Conservation (phyloP, 2,113 vertebrate genomes). For the Bothrops jararaca region DNA sequence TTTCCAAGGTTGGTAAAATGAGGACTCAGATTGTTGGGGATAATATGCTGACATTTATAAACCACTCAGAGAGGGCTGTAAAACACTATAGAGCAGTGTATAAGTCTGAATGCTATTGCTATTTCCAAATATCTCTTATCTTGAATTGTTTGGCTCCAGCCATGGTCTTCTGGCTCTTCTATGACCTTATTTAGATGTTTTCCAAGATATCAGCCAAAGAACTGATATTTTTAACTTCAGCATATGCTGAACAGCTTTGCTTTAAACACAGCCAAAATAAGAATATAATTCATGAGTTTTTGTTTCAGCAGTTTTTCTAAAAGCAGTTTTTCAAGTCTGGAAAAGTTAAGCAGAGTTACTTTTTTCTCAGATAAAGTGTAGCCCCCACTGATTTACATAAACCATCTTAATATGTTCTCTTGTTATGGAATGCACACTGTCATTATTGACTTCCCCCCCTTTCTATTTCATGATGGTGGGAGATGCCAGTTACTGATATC, state of each 20-base stretch:
- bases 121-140: background rate
- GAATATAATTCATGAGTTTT: background rate
- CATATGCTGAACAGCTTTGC: slow-evolving; percentile 12
- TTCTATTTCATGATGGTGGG: background rate
- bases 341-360: background rate
- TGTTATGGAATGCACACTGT: slow-evolving; percentile 36
- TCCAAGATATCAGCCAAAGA: background rate
- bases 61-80: background rate
- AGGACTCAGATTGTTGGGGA: background rate
- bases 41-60: background rate
- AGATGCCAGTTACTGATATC: background rate
- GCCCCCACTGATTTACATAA: slow-evolving; percentile 15
- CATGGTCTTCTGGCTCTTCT: background rate
- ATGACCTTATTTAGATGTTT: slow-evolving; percentile 4
- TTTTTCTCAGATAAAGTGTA: slow-evolving; percentile 20
- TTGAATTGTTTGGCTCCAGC: background rate
- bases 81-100: background rate
- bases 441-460: slow-evolving; percentile 11
- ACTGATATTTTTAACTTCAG: slow-evolving; percentile 20
- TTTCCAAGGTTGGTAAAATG: background rate
- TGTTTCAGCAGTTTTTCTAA: slow-evolving; percentile 26
- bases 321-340: slow-evolving; percentile 27
- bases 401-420: slow-evolving; percentile 35
- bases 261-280: slow-evolving; percentile 17
- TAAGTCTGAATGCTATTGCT: background rate